Evolutionary conservation across 2,113 vertebrate species (phyloP), one percentile per base, ranked within the genome.

Genomic region (Empidonax alnorum): DNA sequence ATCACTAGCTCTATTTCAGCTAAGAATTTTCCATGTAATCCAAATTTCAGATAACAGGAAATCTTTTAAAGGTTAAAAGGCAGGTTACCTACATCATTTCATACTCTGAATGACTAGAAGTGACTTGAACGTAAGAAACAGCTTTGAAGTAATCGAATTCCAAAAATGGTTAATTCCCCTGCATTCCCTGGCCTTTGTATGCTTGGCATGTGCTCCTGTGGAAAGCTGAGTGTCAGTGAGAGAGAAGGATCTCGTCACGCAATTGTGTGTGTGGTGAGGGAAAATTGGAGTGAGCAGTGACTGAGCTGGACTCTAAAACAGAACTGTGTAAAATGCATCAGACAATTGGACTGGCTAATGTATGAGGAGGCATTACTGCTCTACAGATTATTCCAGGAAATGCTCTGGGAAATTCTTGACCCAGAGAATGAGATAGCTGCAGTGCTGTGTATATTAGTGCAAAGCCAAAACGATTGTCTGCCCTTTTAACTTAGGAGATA

Each of bases 401-500:
- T 93, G 72, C 89, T 82, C 73, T 61, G 50, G 61, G 89, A 94
- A 72, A 90, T 77, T 75, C 85, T 94, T 96, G 80, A 94, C 92
- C 81, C 88, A 22, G 95, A 67, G 71, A 78, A 63, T 53, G 87
- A 96, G 83, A 89, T 91, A 95, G 93, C 87, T 91, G 73, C 67
- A 67, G 74, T 62, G 52, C 22, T 92, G 90, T 69, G 49, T 94
- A 85, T 82, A 59, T 55, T 73, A 95, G 72, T 74, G 42, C 65
- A 30, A 75, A 96, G 69, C 82, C 79, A 91, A 83, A 87, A 92
- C 69, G 33, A 61, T 59, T 86, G 61, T 62, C 53, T 87, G 39
- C 67, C 56, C 68, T 96, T 95, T 92, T 94, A 93, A 96, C 74
- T 97, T 85, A 49, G 79, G 90, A 87, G 52, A 49, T 50, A 92